Conservation (phyloP, 2,113 vertebrate species). For the Sceloporus undulatus region DNA sequence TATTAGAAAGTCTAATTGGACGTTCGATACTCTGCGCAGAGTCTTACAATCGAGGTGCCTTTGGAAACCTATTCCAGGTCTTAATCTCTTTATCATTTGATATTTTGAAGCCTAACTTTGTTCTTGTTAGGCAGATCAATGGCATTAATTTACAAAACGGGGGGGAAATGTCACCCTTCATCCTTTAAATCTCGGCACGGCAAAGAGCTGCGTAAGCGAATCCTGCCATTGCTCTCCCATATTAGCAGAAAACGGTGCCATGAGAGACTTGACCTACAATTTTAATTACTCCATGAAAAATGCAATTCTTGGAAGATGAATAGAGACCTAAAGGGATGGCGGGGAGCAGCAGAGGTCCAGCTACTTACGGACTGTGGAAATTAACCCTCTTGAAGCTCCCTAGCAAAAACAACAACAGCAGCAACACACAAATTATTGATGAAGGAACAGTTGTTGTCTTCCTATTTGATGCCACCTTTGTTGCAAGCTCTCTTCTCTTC, state of each 20-base stretch:
- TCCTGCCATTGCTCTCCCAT: slow-evolving; percentile 80
- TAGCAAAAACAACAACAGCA: no score
- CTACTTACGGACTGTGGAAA: slow-evolving; percentile 69
- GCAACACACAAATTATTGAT: no score
- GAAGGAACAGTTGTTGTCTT: no score
- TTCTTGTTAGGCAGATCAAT: slow-evolving; percentile 97
- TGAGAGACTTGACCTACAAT: slow-evolving; percentile 95
- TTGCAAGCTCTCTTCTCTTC: not conserved
- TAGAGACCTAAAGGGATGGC: slow-evolving; percentile 72
- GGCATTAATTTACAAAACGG: slow-evolving; percentile 96
- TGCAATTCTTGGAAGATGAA: slow-evolving; percentile 87
- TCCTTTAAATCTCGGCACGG: slow-evolving; percentile 89
- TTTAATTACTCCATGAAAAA: slow-evolving; percentile 98
- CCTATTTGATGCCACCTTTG: not conserved
- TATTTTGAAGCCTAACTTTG: slow-evolving; percentile 97
- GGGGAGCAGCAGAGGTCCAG: slow-evolving; percentile 72
- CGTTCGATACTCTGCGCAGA: slow-evolving; percentile 91
- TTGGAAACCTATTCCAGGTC: slow-evolving; percentile 95
- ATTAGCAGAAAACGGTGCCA: slow-evolving; percentile 90
- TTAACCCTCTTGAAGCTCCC: slow-evolving; percentile 73
- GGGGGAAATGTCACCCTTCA: slow-evolving; percentile 97
- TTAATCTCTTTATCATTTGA: slow-evolving; percentile 98
- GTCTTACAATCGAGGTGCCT: slow-evolving; percentile 90
- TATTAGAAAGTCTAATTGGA: slow-evolving; percentile 98
- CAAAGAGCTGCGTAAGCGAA: slow-evolving; percentile 85